Base-by-base conservation (phyloP, 2,797 vertebrate genomes). In the Semaprochilodus insignis region DNA sequence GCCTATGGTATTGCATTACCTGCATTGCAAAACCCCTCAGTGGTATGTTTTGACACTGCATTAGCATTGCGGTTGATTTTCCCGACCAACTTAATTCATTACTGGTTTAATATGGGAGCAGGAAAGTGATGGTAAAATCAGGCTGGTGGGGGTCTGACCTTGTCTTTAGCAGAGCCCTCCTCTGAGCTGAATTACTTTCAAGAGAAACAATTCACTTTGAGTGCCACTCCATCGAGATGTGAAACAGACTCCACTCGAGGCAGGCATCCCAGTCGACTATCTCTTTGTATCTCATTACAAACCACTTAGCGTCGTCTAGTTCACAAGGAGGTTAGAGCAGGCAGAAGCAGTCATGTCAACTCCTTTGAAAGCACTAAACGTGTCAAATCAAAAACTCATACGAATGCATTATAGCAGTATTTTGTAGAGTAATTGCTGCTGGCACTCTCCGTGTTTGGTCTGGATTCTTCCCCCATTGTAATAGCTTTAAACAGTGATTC, bases 201-300 rank as follows among this genome's bases (percentile, higher is more conserved):
- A 72, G 70, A 16, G 25, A 72, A 72, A 72, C 70, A 72, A 72
- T 72, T 54, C 25, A 6, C 23, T 19, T 72, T 1, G 51, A 72
- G 70, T 54, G 48, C 19, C 70, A 52, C 70, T 72, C 70, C 70
- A 54, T 17, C 5, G 15, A 31, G 70, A 72, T 72, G 48, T 25
- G 67, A 70, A 70, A 70, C 67, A 51, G 67, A 72, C 51, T 72
- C 48, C 70, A 72, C 70, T 72, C 25, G 21, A 54, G 6, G 51
- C 25, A 17, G 48, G 23, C 25, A 27, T 27, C 48, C 70, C 25
- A 27, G 36, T 70, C 23, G 34, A 23, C 34, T 36, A 74, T 36
- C 31, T 34, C 11, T 74, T 59, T 36, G 25, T 59, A 74, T 74
- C 72, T 57, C 27, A 74, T 74, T 74, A 74, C 52, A 34, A 74